These are phyloP conservation scores for Characodon lateralis DNA, from an alignment of 2,797 vertebrate genomes.

Conservation along the genomic window DNA sequence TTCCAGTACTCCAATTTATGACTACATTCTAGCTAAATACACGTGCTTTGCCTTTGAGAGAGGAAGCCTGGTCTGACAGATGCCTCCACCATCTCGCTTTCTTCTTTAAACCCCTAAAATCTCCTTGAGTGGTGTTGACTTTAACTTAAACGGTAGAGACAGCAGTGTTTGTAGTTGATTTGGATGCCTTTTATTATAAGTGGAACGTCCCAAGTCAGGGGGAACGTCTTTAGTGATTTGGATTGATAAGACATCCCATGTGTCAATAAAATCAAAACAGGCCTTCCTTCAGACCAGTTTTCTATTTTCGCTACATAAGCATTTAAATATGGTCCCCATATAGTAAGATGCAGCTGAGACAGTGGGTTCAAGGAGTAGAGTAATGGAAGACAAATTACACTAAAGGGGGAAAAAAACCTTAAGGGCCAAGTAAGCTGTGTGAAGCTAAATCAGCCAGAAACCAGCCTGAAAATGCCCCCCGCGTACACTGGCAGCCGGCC, in stretches of 20 bases:
- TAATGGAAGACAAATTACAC: constrained; percentile 35
- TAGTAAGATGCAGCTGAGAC: constrained; percentile 2
- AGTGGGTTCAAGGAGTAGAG: constrained; percentile 15
- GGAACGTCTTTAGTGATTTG: constrained; percentile 40
- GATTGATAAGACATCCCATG: constrained; percentile 44
- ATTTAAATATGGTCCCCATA: constrained; percentile 40
- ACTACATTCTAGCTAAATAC: constrained; percentile 23
- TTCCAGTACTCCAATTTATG: constrained; percentile 74
- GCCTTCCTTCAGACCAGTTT: constrained; percentile 74
- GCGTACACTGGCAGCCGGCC: constrained; percentile 52
- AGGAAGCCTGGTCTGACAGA: constrained; percentile 4
- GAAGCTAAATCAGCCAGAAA: constrained; percentile 75
- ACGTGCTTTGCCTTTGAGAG: constrained; percentile 11
- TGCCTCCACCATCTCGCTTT: constrained; percentile 6
- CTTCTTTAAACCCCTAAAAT: constrained; percentile 56
- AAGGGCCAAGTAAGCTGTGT: constrained; percentile 56
- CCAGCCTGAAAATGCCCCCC: constrained; percentile 59
- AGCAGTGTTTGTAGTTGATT: constrained; percentile 33
- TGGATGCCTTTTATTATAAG: constrained; percentile 45
- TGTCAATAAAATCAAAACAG: constrained; percentile 74
- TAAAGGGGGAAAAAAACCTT: constrained; percentile 31
- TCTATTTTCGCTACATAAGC: constrained; percentile 64
- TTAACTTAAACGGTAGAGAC: constrained; percentile 37
- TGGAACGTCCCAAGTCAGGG: constrained; percentile 43
- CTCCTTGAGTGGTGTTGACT: constrained; percentile 24